phyloP scores from a whole-genome alignment of 2,888 invertebrate genomes.

The Linyphia triangularis region DNA sequence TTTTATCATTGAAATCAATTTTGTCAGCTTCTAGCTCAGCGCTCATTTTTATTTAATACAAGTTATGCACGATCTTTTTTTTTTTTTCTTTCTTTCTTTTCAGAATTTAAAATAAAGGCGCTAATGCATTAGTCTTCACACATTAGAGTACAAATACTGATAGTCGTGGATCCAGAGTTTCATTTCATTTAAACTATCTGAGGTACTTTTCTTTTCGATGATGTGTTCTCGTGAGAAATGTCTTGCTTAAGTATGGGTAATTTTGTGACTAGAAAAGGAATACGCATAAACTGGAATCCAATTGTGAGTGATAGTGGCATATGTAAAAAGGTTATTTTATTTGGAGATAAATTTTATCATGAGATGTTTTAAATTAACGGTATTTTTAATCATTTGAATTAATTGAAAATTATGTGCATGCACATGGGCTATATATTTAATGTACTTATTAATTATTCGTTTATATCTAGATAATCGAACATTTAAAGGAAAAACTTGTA shows the following conservation, averaged over 20 bases:
- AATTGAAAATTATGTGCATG: too few species aligned
- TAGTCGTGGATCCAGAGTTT: not conserved
- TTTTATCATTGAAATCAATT: not conserved
- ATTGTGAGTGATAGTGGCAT: not conserved
- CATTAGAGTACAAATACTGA: constrained; percentile 31
- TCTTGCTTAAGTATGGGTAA: not conserved
- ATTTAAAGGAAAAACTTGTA: too few species aligned
- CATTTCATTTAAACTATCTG: not conserved
- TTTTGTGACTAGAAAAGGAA: constrained; percentile 14
- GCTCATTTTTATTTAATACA: constrained; percentile 22
- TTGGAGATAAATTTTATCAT: not conserved
- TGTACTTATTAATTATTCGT: too few species aligned
- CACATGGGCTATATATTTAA: too few species aligned
- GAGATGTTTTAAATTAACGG: not conserved
- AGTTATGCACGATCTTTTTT: too few species aligned
- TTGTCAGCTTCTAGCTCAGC: not conserved
- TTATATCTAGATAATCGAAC: too few species aligned
- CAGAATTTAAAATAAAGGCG: not conserved
- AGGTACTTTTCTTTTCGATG: not conserved
- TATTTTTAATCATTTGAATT: too few species aligned
- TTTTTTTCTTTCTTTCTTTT: not conserved
- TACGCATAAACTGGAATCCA: not conserved
- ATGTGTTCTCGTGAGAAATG: not conserved
- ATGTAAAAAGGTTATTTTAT: not conserved
- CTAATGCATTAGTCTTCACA: constrained; percentile 27